Evolutionary conservation across 2,113 vertebrate genomes (phyloP).

Genomic region (Gallinago jamesoni): DNA sequence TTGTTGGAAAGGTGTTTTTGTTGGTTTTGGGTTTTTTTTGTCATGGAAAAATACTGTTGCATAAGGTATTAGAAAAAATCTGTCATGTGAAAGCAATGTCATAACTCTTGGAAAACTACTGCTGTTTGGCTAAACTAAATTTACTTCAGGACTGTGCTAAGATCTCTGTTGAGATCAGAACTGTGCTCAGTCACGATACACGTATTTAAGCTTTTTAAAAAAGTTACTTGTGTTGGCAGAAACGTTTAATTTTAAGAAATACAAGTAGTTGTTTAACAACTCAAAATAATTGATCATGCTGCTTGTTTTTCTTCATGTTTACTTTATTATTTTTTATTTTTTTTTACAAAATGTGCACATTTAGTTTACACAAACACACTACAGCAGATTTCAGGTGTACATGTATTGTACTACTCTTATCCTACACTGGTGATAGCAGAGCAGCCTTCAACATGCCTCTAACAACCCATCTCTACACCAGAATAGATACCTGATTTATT

Average conservation of each 20-base stretch:
- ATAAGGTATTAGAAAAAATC: not conserved
- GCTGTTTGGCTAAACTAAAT: not conserved
- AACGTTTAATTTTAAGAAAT: not conserved
- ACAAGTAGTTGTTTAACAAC: not conserved
- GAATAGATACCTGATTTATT: constrained; percentile 81
- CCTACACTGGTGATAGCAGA: constrained; percentile 82
- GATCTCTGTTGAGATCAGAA: not conserved
- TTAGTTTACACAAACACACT: constrained; percentile 75
- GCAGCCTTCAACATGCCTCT: constrained; percentile 65
- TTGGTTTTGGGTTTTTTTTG: not conserved
- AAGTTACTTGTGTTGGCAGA: not conserved
- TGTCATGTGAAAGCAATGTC: not conserved
- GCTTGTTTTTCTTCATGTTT: constrained; percentile 62
- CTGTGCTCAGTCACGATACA: not conserved
- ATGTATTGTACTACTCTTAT: constrained; percentile 81
- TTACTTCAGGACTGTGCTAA: not conserved
- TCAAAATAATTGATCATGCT: constrained; percentile 31
- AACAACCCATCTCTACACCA: constrained; percentile 76
- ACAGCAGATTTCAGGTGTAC: constrained; percentile 79
- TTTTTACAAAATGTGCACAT: constrained; percentile 82
- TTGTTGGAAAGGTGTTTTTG: not conserved
- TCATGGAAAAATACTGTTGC: not conserved
- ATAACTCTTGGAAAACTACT: not conserved
- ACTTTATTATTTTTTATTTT: constrained; percentile 46
- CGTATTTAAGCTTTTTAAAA: not conserved